These are phyloP conservation scores for Halichondria panicea DNA, from an alignment of 37 sponge, comb jelly and placozoan species.

Conservation along the genomic window DNA sequence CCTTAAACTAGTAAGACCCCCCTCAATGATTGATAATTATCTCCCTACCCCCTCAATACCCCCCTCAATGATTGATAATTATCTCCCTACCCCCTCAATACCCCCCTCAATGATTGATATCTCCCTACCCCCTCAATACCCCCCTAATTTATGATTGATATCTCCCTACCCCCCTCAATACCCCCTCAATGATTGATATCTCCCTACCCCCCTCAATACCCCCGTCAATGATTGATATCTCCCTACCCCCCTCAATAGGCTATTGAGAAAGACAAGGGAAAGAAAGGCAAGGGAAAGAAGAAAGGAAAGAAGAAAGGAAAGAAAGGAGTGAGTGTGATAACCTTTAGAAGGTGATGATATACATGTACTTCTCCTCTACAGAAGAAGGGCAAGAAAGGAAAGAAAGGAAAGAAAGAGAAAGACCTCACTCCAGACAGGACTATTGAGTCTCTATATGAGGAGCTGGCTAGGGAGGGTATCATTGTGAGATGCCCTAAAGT, in stretches of 20 bases:
- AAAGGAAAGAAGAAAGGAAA: slow-evolving; percentile 82
- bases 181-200: no score
- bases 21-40: no score
- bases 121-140: no score
- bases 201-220: no score
- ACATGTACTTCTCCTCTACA: background rate
- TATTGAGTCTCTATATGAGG: slow-evolving; percentile 92
- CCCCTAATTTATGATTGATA: no score
- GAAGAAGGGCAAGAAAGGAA: slow-evolving; percentile 92
- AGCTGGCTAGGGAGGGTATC: slow-evolving; percentile 85
- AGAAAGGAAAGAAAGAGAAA: slow-evolving; percentile 98
- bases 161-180: no score
- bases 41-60: no score
- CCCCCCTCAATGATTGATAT: no score
- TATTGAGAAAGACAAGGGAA: slow-evolving; percentile 96
- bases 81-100: no score
- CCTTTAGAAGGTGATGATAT: background rate
- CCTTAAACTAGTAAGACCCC: slow-evolving; percentile 91
- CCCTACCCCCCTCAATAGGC: slow-evolving; percentile 70
- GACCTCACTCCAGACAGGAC: slow-evolving; percentile 97
- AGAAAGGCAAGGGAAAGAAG: slow-evolving; percentile 89
- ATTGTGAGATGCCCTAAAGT: slow-evolving; percentile 83
- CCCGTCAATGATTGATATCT: no score
- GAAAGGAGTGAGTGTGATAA: slow-evolving; percentile 54
- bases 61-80: no score